phyloP scores from a whole-genome alignment of 2,113 vertebrate genomes.

The Tychaedon coryphoeus region DNA sequence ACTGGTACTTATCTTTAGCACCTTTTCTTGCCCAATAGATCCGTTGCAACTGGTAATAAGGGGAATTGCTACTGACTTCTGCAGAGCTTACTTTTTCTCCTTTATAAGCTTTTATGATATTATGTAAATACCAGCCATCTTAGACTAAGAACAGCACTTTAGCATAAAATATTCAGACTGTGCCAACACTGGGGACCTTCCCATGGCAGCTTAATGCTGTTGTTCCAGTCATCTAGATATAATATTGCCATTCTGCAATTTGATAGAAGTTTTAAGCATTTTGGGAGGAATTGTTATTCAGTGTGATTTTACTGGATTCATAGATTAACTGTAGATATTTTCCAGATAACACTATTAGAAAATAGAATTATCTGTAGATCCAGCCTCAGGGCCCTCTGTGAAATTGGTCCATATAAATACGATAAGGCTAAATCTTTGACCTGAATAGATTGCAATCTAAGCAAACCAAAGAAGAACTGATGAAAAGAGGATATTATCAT shows the following conservation, averaged over 20 bases:
- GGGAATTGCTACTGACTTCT: neutral
- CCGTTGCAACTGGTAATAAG: neutral
- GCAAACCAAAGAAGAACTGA: slow-evolving; percentile 16
- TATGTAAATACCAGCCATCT: neutral
- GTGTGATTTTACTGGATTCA: neutral
- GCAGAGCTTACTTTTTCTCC: neutral
- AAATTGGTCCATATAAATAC: slow-evolving; percentile 2
- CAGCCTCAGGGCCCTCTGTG: neutral
- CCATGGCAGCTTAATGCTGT: neutral
- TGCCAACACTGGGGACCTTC: neutral
- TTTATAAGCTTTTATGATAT: neutral
- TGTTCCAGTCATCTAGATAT: neutral
- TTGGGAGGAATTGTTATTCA: neutral
- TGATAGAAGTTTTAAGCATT: neutral
- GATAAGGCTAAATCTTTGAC: slow-evolving; percentile 23
- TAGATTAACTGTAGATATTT: neutral
- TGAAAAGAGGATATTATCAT: slow-evolving; percentile 17
- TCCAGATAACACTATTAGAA: slow-evolving; percentile 3
- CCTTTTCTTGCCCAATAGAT: neutral
- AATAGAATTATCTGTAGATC: slow-evolving; percentile 6
- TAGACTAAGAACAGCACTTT: neutral
- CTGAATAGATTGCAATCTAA: slow-evolving; percentile 39
- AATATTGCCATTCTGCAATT: neutral
- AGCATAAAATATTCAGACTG: neutral
- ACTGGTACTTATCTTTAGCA: neutral